A percentile compares a stretch with the other conserved stretches of the same genome.
These are phyloP conservation scores for Leptobrachium ailaonicum DNA, from an alignment of 2,113 vertebrate species.

Conservation along the genomic window DNA sequence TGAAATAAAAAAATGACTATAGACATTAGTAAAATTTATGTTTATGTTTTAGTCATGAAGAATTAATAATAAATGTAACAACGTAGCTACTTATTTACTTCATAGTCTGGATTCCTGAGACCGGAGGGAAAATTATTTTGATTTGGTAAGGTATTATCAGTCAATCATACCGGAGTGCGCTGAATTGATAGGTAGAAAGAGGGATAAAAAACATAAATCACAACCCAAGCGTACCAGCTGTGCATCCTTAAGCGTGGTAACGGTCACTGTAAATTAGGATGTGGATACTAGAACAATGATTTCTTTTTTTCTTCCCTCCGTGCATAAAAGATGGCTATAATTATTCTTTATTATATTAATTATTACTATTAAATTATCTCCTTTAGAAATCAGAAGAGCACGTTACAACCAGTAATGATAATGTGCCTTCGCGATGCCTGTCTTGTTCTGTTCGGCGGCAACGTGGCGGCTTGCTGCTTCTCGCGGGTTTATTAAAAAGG, in stretches of 20 bases:
- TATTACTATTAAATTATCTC: neutral
- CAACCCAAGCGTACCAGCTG: neutral
- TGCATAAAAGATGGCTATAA: neutral
- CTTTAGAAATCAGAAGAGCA: neutral
- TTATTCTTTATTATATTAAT: neutral
- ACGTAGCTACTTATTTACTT: neutral
- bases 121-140: neutral
- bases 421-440: no score
- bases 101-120: no score
- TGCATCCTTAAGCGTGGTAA: neutral
- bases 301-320: constrained; percentile 5
- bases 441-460: no score
- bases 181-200: constrained; percentile 31
- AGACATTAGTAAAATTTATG: neutral
- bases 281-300: neutral
- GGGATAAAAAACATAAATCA: constrained; percentile 22
- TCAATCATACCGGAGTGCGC: neutral
- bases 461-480: neutral
- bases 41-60: neutral
- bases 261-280: constrained; percentile 40
- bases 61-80: neutral
- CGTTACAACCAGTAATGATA: neutral
- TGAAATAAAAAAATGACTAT: neutral
- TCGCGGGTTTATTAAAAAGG: neutral
- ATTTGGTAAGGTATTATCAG: neutral